Percentiles rank a stretch among this genome's conserved stretches.
Evolutionary conservation across 2,113 vertebrate genomes (phyloP).

Genomic region (Thalassoma bifasciatum): DNA sequence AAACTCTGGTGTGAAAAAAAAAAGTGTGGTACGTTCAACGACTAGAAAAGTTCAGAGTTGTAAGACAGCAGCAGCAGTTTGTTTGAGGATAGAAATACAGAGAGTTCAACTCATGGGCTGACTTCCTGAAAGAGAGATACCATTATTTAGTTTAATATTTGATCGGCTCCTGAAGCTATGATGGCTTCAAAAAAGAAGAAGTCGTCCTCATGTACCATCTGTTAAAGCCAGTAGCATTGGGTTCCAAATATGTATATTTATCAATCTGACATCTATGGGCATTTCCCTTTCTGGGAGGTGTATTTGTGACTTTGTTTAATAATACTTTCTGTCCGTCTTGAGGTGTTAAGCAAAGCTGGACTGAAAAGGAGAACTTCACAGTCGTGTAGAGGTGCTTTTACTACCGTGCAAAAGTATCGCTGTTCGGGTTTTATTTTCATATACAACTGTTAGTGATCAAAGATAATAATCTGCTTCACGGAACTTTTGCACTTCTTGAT

Average conservation of each 20-base stretch:
- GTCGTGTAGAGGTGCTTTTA: slow-evolving; percentile 13
- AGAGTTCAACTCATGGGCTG: not conserved
- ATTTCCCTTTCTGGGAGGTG: slow-evolving; percentile 41
- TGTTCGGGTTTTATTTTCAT: not conserved
- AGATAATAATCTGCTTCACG: not conserved
- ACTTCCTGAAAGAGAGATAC: not conserved
- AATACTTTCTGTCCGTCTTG: slow-evolving; percentile 12
- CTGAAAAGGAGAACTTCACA: slow-evolving; percentile 45
- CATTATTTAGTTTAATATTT: not conserved
- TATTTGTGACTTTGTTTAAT: slow-evolving; percentile 20
- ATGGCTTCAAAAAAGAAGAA: not conserved
- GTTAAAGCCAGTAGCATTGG: slow-evolving; percentile 13
- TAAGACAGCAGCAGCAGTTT: slow-evolving; percentile 31
- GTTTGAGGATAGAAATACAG: slow-evolving; percentile 3
- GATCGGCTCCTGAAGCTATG: not conserved
- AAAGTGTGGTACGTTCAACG: slow-evolving; percentile 25
- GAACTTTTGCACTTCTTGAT: not conserved
- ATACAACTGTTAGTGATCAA: not conserved
- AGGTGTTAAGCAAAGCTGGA: slow-evolving; percentile 36
- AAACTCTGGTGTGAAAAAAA: slow-evolving; percentile 65
- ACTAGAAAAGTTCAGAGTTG: slow-evolving; percentile 54
- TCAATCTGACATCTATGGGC: slow-evolving; percentile 16
- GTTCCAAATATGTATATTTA: not conserved
- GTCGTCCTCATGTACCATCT: not conserved
- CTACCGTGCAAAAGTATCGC: not conserved